Conservation (phyloP, 2,888 invertebrate genomes). For the Uloborus plumipes region DNA sequence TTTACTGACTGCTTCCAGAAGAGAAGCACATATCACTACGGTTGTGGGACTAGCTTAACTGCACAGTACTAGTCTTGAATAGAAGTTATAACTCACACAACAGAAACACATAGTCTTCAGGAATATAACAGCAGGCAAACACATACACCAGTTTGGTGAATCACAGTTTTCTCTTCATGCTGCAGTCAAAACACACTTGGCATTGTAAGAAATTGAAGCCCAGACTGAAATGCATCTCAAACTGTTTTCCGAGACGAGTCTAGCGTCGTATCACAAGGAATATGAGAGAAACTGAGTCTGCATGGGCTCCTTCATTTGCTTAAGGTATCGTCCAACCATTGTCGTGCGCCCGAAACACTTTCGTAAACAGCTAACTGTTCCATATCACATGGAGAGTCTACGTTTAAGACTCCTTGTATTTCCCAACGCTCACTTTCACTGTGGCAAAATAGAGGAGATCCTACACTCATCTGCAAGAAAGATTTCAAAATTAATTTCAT, state of each 20-base stretch:
- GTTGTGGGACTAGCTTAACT: constrained; percentile 57
- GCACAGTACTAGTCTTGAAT: constrained; percentile 54
- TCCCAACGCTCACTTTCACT: constrained; percentile 39
- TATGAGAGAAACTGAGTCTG: too few relatives aligned
- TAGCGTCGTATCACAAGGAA: too few relatives aligned
- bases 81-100: not conserved
- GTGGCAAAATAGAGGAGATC: constrained; percentile 47
- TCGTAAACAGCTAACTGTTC: constrained; percentile 31
- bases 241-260: too few relatives aligned
- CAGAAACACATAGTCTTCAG: too few relatives aligned
- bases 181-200: too few relatives aligned
- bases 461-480: constrained; percentile 36
- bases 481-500: too few relatives aligned
- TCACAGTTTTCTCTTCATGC: too few relatives aligned
- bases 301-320: not conserved
- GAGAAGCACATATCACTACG: constrained; percentile 23
- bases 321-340: constrained; percentile 30
- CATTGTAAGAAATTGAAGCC: too few relatives aligned
- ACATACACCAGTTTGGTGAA: too few relatives aligned
- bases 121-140: too few relatives aligned
- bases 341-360: constrained; percentile 14
- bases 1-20: constrained; percentile 21
- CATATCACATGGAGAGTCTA: constrained; percentile 25
- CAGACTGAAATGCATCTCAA: too few relatives aligned
- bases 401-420: constrained; percentile 36